phyloP scores from a whole-genome alignment of 2,888 invertebrate species.

The Achlya flavicornis region DNA sequence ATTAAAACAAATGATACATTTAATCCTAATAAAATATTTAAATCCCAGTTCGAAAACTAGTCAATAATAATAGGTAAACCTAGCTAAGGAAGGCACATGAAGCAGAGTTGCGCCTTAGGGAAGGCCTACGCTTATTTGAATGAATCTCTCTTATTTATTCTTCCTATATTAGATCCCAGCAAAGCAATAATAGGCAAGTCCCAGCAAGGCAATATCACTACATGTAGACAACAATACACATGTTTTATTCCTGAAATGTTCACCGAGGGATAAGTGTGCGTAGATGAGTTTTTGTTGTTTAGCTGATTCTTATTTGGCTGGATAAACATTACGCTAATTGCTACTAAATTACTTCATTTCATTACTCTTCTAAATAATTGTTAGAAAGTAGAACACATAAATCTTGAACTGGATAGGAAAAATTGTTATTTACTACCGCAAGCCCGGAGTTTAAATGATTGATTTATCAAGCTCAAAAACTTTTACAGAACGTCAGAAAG shows the following conservation, averaged over 20 bases:
- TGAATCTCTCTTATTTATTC: conserved; percentile 1
- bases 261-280: conserved; percentile 1
- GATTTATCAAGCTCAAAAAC: neutral
- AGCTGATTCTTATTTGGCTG: neutral
- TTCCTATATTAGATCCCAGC: conserved; percentile 6
- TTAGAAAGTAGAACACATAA: neutral
- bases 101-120: neutral
- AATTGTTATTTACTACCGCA: no score
- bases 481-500: no score
- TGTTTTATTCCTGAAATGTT: conserved; percentile 11
- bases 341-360: no score
- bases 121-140: neutral
- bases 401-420: no score
- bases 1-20: no score
- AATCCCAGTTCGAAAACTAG: no score
- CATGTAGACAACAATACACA: neutral
- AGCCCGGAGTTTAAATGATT: neutral
- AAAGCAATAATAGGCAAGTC: conserved; percentile 1
- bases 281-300: conserved; percentile 10
- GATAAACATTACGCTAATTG: neutral
- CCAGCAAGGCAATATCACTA: conserved; percentile 5
- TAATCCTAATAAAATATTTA: no score
- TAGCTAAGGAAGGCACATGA: neutral
- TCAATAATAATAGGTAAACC: neutral
- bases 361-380: neutral